Evolutionary conservation across 2,888 invertebrate species (phyloP).

Genomic region (Agonopterix alstromeriana): DNA sequence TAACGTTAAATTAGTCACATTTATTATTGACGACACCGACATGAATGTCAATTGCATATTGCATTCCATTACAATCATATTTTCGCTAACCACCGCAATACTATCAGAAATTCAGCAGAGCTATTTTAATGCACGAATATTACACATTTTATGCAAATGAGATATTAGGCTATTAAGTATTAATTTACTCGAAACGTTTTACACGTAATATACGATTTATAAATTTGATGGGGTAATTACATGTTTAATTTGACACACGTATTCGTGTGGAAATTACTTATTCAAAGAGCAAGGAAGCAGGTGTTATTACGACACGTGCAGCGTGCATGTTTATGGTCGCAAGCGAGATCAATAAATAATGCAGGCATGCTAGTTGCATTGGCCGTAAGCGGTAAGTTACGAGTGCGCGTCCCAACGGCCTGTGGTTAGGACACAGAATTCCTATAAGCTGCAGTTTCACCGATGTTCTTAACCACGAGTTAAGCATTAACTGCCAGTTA

Average conservation of each 20-base stretch:
- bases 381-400: constrained; percentile 21
- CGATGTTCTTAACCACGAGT: background rate
- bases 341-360: constrained; percentile 19
- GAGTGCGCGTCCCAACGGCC: constrained; percentile 22
- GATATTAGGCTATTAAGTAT: background rate
- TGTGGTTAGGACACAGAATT: constrained; percentile 16
- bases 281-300: constrained; percentile 4
- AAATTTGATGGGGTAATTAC: constrained; percentile 1
- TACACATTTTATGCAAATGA: background rate
- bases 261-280: constrained; percentile 3
- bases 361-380: constrained; percentile 17
- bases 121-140: constrained; percentile 1
- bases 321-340: constrained; percentile 9
- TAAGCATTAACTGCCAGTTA: too few relatives aligned
- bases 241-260: constrained; percentile 1
- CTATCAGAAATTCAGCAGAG: background rate
- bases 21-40: too few relatives aligned
- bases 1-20: too few relatives aligned
- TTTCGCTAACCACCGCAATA: too few relatives aligned
- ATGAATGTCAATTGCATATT: too few relatives aligned
- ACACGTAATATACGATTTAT: background rate
- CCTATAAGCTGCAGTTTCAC: background rate
- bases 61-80: too few relatives aligned
- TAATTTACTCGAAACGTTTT: background rate
- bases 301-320: constrained; percentile 17